These are phyloP conservation scores for Pangasius krempfi DNA, from an alignment of 2,797 vertebrate genomes.

Conservation along the genomic window DNA sequence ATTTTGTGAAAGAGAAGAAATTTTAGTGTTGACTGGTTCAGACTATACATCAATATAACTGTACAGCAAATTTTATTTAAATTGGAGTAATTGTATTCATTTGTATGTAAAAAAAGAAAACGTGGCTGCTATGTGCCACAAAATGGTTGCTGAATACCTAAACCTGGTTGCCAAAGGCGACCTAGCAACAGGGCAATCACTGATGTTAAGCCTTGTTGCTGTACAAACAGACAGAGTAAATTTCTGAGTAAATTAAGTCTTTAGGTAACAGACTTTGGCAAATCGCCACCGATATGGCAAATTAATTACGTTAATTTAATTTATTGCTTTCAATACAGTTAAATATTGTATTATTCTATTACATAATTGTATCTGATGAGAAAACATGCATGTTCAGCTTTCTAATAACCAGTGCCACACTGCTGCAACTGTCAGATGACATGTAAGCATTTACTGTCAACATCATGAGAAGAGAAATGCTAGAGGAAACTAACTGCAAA, in stretches of 20 bases:
- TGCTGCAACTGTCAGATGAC: background rate
- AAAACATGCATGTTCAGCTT: conserved; percentile 9
- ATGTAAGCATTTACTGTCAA: conserved; percentile 4
- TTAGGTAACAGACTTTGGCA: background rate
- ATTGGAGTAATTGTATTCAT: background rate
- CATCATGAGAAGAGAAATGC: background rate
- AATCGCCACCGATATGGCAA: background rate
- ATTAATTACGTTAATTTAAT: conserved; percentile 4
- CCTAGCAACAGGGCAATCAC: background rate
- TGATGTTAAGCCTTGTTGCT: background rate
- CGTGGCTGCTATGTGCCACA: background rate
- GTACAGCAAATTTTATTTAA: background rate
- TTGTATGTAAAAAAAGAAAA: background rate
- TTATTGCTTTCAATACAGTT: background rate
- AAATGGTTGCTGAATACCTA: background rate
- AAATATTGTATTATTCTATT: background rate
- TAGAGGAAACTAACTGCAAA: background rate
- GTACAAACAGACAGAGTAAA: background rate
- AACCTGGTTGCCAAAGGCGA: background rate
- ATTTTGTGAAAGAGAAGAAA: background rate
- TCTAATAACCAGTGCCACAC: background rate
- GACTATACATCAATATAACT: background rate
- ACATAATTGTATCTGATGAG: conserved; percentile 5
- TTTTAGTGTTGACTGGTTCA: too few relatives aligned
- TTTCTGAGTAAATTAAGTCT: background rate